Percentiles rank a stretch among this genome's conserved stretches.
Conservation (phyloP, 2,888 invertebrate species). For the Phania funesta region DNA sequence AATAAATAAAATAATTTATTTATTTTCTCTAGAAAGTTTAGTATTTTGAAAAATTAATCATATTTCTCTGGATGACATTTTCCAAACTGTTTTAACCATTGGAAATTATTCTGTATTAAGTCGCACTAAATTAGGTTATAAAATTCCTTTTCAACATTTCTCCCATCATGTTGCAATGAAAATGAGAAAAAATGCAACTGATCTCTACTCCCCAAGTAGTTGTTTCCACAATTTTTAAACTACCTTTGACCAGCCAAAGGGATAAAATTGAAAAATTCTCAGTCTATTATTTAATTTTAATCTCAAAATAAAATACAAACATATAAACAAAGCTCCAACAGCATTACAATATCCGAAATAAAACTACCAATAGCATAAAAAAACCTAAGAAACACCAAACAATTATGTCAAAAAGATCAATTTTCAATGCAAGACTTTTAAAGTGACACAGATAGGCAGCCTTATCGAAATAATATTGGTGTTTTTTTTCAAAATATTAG, state of each 20-base stretch:
- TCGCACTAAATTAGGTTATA: no score
- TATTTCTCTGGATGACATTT: no score
- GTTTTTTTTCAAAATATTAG: not conserved
- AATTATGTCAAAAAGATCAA: constrained; percentile 65
- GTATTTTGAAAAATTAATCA: no score
- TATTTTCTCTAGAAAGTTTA: no score
- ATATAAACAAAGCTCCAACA: constrained; percentile 2
- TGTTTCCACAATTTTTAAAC: not conserved
- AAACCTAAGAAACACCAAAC: not conserved
- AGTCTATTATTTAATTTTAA: constrained; percentile 35
- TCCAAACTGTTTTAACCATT: no score
- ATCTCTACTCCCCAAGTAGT: not conserved
- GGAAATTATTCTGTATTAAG: no score
- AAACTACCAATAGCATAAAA: not conserved
- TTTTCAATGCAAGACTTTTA: constrained; percentile 53
- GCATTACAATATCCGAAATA: constrained; percentile 40
- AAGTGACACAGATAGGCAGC: constrained; percentile 17
- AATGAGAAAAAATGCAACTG: no score
- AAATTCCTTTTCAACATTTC: no score
- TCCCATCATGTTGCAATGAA: no score
- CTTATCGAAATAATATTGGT: constrained; percentile 3
- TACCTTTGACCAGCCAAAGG: constrained; percentile 53
- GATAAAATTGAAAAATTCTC: constrained; percentile 33
- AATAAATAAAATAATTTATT: no score
- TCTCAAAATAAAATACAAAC: not conserved